Conservation (phyloP, 2,888 invertebrate genomes). For the Diachrysia chrysitis region DNA sequence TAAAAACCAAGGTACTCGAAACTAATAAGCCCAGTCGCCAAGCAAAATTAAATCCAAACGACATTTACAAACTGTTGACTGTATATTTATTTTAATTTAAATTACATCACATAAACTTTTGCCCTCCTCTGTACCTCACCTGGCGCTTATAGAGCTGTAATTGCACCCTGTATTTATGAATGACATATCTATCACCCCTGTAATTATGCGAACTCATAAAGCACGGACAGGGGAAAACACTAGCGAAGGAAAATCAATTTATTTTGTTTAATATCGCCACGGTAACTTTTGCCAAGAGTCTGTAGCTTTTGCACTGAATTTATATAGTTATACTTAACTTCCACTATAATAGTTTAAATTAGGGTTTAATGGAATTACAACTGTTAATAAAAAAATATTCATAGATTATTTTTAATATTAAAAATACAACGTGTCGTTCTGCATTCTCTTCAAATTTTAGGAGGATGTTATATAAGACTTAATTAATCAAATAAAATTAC, state of each 20-base stretch:
- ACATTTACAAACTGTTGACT: no score
- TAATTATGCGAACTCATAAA: slow-evolving; percentile 35
- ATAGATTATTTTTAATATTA: no score
- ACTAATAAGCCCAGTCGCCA: no score
- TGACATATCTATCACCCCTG: slow-evolving; percentile 18
- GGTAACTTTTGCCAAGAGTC: background rate
- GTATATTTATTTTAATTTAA: background rate
- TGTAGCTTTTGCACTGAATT: background rate
- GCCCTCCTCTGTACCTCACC: background rate
- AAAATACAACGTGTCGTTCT: no score
- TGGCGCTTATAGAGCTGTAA: slow-evolving; percentile 6
- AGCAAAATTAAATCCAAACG: background rate
- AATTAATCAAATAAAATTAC: no score
- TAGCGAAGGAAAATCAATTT: slow-evolving; percentile 42
- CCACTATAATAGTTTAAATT: no score
- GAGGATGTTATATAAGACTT: no score
- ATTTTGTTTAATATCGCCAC: slow-evolving; percentile 37
- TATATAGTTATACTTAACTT: background rate
- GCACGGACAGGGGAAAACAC: slow-evolving; percentile 12
- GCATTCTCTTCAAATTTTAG: no score
- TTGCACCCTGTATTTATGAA: slow-evolving; percentile 25
- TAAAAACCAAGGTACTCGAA: no score
- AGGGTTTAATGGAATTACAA: no score
- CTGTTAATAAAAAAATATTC: no score
- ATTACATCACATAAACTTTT: background rate